A percentile compares a stretch with the other conserved stretches of the same genome.
These are phyloP conservation scores for Parus major DNA, from an alignment of 2,113 vertebrate species.

Conservation along the genomic window DNA sequence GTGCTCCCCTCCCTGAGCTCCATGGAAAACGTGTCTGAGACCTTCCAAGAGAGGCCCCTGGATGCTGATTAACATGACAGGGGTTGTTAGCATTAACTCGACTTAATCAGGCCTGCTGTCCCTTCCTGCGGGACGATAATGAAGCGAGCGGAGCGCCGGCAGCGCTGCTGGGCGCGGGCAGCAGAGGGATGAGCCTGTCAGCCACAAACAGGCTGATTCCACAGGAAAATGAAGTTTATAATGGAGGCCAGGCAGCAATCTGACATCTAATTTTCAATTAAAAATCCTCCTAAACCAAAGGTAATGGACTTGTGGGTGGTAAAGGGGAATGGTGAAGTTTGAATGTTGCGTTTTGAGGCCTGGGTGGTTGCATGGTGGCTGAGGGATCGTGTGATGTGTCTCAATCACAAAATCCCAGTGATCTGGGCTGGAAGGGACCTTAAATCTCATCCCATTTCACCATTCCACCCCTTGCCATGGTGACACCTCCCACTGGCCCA, in stretches of 20 bases:
- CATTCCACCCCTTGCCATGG: neutral
- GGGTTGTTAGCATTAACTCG: neutral
- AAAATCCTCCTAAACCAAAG: rapidly evolving
- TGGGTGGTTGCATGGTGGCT: neutral
- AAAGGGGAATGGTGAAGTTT: neutral
- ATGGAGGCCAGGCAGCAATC: neutral
- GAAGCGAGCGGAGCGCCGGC: neutral
- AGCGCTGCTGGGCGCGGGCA: rapidly evolving
- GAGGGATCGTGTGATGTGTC: rapidly evolving
- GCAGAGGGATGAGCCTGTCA: neutral
- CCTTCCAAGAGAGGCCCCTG: neutral
- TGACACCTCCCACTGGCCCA: rapidly evolving
- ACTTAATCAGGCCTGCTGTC: conserved; percentile 37
- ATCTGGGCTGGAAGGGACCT: neutral
- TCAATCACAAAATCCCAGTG: no score
- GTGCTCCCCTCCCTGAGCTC: neutral
- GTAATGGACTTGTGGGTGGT: neutral
- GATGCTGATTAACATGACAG: neutral
- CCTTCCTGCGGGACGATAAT: neutral
- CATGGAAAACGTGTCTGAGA: neutral
- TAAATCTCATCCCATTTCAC: neutral
- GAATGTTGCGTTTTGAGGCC: rapidly evolving
- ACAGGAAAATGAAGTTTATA: neutral
- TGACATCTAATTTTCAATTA: neutral
- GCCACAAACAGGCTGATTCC: neutral